Conservation (phyloP, 2,888 invertebrate species). For the Spodoptera exigua region DNA sequence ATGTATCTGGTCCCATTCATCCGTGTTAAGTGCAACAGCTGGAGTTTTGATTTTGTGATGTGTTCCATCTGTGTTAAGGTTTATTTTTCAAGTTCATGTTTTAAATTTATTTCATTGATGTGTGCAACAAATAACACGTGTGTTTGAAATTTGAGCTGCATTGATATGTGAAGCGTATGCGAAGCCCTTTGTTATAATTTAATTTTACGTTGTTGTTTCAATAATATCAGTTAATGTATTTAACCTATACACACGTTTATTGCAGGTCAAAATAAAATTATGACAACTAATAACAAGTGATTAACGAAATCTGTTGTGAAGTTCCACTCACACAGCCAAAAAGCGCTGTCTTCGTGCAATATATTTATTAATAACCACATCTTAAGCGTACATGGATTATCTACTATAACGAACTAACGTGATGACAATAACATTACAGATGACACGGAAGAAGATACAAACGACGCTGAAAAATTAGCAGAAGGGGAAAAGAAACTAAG, state of each 20-base stretch:
- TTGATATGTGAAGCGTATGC: constrained; percentile 8
- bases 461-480: constrained; percentile 58
- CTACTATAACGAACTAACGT: neutral
- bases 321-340: too few relatives aligned
- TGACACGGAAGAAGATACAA: constrained; percentile 57
- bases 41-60: neutral
- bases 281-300: too few relatives aligned
- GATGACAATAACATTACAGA: constrained; percentile 41
- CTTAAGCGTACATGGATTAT: too few relatives aligned
- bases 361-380: too few relatives aligned
- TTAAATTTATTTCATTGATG: neutral
- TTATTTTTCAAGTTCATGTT: neutral
- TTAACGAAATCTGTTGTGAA: too few relatives aligned
- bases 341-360: too few relatives aligned
- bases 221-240: too few relatives aligned
- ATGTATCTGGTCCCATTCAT: neutral
- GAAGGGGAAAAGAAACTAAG: constrained; percentile 92
- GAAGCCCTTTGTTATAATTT: constrained; percentile 6
- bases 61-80: neutral
- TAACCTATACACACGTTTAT: too few relatives aligned
- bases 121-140: constrained; percentile 38
- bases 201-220: too few relatives aligned
- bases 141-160: constrained; percentile 44
- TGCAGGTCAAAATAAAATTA: too few relatives aligned
- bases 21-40: constrained; percentile 7